phyloP scores from a whole-genome alignment of 2,888 invertebrate species.

The Aleiodes testaceus region DNA sequence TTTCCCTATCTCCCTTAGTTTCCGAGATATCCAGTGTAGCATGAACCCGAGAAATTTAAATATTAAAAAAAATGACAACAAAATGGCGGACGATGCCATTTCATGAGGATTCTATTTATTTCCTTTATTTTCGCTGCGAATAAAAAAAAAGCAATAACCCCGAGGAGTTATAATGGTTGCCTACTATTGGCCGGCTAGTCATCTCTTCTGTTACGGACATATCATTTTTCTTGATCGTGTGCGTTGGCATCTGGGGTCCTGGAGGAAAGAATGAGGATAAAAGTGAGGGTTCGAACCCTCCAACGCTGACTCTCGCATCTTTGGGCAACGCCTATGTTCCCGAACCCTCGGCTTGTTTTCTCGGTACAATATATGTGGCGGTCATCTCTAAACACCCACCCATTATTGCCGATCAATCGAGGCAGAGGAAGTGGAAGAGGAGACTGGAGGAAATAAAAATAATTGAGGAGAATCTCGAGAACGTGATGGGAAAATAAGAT shows the following conservation, averaged over 20 bases:
- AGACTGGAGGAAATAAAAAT: background rate
- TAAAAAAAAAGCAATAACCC: slow-evolving; percentile 32
- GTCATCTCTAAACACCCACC: slow-evolving; percentile 64
- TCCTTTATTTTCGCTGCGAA: background rate
- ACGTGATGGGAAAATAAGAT: background rate
- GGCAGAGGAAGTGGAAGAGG: background rate
- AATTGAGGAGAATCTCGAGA: background rate
- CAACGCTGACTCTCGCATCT: slow-evolving; percentile 69
- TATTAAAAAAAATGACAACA: no score
- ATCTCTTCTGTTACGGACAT: slow-evolving; percentile 64
- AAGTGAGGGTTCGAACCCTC: slow-evolving; percentile 65
- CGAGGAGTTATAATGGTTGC: slow-evolving; percentile 32
- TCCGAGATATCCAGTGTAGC: no score
- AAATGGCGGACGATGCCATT: background rate
- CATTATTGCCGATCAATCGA: slow-evolving; percentile 71
- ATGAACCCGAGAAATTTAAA: no score
- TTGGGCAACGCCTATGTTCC: slow-evolving; percentile 68
- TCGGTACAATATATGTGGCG: slow-evolving; percentile 46
- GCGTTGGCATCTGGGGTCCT: slow-evolving; percentile 53
- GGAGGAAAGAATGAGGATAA: slow-evolving; percentile 46
- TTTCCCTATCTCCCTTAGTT: no score
- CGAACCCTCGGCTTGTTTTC: slow-evolving; percentile 61
- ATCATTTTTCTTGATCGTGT: slow-evolving; percentile 72
- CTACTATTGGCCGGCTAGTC: slow-evolving; percentile 68
- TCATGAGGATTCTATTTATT: slow-evolving; percentile 35